phyloP scores from a whole-genome alignment of 1,140 invertebrate species.

The Zaprionus nigranus region DNA sequence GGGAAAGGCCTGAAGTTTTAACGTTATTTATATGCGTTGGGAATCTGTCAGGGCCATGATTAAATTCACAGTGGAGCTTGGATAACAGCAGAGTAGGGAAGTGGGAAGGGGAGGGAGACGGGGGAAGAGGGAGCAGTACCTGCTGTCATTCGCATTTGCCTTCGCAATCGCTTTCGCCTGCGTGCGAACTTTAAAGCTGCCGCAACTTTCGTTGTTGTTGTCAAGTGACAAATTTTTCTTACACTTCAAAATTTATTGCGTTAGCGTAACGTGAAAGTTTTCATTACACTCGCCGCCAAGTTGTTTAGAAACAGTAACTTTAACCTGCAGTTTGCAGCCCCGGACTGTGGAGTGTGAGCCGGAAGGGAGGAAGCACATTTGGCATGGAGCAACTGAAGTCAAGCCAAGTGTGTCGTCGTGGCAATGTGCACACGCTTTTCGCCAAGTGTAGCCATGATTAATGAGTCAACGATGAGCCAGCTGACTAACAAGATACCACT shows the following conservation, averaged over 20 bases:
- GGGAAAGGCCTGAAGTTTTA: constrained; percentile 31
- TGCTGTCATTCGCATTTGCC: constrained; percentile 21
- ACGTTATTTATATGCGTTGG: constrained; percentile 64
- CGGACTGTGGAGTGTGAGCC: constrained; percentile 32
- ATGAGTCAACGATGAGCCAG: constrained; percentile 31
- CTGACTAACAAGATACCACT: constrained; percentile 42
- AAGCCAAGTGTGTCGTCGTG: background rate
- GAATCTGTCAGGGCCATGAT: constrained; percentile 45
- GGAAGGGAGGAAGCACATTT: background rate
- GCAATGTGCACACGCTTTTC: constrained; percentile 12
- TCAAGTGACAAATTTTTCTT: constrained; percentile 68
- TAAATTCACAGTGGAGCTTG: constrained; percentile 53
- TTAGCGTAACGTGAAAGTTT: constrained; percentile 60
- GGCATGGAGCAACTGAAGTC: background rate
- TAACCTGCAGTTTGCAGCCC: constrained; percentile 38
- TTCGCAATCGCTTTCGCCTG: background rate
- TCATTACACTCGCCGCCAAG: constrained; percentile 28
- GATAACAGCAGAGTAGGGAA: no score
- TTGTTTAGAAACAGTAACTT: constrained; percentile 48
- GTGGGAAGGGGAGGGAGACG: background rate
- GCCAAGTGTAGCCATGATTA: constrained; percentile 47
- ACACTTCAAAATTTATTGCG: constrained; percentile 58
- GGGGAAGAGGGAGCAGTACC: background rate
- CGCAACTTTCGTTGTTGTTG: constrained; percentile 26
- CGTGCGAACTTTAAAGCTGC: constrained; percentile 15